Base-by-base conservation (phyloP, 1,140 invertebrate genomes). In the Papilio polytes region DNA sequence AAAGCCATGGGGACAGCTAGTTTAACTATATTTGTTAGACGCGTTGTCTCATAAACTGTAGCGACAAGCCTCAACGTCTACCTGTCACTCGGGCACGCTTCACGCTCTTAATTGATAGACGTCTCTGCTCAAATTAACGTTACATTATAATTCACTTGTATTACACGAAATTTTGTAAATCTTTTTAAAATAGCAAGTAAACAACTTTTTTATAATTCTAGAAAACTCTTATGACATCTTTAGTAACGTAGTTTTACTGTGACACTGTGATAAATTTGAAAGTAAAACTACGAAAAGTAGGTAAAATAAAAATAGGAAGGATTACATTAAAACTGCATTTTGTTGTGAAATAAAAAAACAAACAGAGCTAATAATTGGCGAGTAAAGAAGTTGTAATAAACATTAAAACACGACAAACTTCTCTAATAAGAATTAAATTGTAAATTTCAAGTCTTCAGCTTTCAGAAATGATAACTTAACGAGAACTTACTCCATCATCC, bases 121-220 rank as follows among this genome's bases (percentile, higher is more conserved):
- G 74, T 76, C 74, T 18, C 74, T 46, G 74, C 51, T 76, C 20
- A 76, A 76, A 76, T 76, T 48, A 76, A 76, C 74, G 74, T 76
- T 22, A 76, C 74, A 46, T 48, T 76, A 76, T 76, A 31, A 76
- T 53, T 76, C 46, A 76, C 20, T n/a, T 76, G 22, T 51, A 48
- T 20, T 20, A 26, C 73, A 20, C 51, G 36, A 26, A 26, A n/a
- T 13, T 7, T 15, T 70, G 20, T 63, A 26, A 26, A 10, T 63
- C 9, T 2, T 22, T 12, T 63, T 22, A 63, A 22, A 10, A 22
- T 22, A 22, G 9, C 8, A 22, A 20, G 26, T 56, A 2, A 56
- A 56, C 9, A 59, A 26, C 18, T 20, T 59, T 22, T 63, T 2
- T 10, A 22, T 63, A 26, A 22, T 20, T 63, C 15, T 63, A 63